phyloP scores from a whole-genome alignment of 2,888 invertebrate species.

The Trachelus troglodyta region DNA sequence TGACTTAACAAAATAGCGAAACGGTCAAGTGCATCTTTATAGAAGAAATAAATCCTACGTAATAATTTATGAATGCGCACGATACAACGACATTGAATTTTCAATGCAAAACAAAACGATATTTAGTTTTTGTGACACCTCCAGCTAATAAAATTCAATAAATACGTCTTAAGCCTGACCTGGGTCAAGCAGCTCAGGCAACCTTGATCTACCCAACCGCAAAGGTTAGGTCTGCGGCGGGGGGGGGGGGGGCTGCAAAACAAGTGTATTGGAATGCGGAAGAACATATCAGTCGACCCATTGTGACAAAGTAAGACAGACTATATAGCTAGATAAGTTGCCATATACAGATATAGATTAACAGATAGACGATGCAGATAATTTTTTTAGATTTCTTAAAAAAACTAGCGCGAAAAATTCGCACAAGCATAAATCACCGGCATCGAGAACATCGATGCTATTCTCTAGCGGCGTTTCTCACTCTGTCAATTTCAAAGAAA shows the following conservation, averaged over 20 bases:
- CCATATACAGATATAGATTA: too few species aligned
- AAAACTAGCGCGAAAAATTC: neutral
- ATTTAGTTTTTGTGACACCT: neutral
- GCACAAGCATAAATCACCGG: neutral
- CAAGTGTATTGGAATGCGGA: neutral
- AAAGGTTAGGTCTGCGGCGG: neutral
- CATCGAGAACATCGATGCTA: neutral
- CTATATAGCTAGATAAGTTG: neutral
- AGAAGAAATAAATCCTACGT: neutral
- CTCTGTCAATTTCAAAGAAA: neutral
- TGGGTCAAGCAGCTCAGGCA: neutral
- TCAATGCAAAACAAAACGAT: neutral
- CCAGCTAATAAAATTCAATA: neutral
- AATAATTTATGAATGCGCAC: neutral
- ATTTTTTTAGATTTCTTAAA: neutral
- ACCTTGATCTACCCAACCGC: neutral
- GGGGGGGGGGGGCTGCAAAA: neutral
- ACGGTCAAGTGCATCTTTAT: neutral
- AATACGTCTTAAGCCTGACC: neutral
- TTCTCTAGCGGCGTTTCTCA: conserved; percentile 8
- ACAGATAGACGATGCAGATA: neutral
- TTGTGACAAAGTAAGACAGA: neutral
- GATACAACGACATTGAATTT: neutral
- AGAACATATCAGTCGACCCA: neutral
- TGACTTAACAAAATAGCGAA: neutral